Base-by-base conservation (phyloP, 2,113 vertebrate genomes). In the Hippocampus abdominalis region DNA sequence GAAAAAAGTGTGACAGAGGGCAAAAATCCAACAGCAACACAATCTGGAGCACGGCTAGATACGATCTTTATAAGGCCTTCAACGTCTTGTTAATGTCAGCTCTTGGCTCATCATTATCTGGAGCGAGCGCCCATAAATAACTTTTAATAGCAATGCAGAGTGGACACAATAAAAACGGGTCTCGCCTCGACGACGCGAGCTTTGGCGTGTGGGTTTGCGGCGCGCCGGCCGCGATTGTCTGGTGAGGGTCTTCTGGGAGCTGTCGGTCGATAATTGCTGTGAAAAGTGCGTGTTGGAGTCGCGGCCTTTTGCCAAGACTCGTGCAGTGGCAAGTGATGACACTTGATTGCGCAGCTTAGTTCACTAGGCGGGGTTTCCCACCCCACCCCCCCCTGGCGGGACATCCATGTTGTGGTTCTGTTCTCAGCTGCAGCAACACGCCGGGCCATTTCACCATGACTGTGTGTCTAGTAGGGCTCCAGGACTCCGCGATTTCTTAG, bases 31-130 rank as follows among this genome's bases (percentile, higher is more conserved):
- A 83, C 71, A 79, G 84, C 78, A 90, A 88, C 80, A 84, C 80
- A 85, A 79, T 77, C 86, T 84, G 77, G 77, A 66, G 77, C 79
- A 76, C 69, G 77, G 78, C 42, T 74, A 84, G 89, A 87, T 89
- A 77, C 68, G 75, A 84, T 89, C 89, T 86, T 86, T 84, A 87
- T 83, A 85, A 83, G 84, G 80, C 80, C 80, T 32, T 86, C 77
- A 75, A 84, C 42, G 82, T 77, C 87, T 87, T 81, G 88, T 89
- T 87, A 89, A 88, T 85, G 88, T 89, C 87, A 89, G 81, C 81
- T 74, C 71, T 85, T 73, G 70, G 85, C 79, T 81, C 84, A 82
- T 85, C 82, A 79, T 77, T 79, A 79, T 77, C 77, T 86, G 83
- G 83, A 88, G 80, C 73, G 78, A 76, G 79, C 27, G 85, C 71